A percentile compares a stretch with the other conserved stretches of the same genome.
These are phyloP conservation scores for Ormyrus pomaceus DNA, from an alignment of 2,888 invertebrate genomes.

Conservation along the genomic window DNA sequence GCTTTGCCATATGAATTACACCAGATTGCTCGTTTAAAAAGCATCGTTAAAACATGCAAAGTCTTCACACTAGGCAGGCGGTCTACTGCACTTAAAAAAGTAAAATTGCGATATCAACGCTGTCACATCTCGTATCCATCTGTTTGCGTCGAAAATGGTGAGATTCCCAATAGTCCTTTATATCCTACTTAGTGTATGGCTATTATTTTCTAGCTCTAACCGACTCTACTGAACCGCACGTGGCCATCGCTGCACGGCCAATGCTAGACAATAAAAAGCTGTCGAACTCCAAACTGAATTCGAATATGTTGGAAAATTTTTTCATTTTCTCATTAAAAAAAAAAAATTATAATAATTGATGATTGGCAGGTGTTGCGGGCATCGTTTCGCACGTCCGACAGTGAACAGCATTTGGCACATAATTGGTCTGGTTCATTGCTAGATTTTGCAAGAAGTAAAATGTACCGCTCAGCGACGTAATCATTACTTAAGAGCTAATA, in stretches of 20 bases:
- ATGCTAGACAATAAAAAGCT: conserved; percentile 68
- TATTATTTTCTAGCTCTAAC: conserved; percentile 74
- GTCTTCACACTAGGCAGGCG: conserved; percentile 8
- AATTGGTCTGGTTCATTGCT: conserved; percentile 68
- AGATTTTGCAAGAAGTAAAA: conserved; percentile 40
- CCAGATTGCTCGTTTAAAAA: conserved; percentile 32
- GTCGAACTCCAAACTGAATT: conserved; percentile 64
- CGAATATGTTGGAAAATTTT: conserved; percentile 26
- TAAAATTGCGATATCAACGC: conserved; percentile 72
- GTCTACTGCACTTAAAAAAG: conserved; percentile 48
- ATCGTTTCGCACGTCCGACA: conserved; percentile 67
- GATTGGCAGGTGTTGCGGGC: conserved; percentile 73
- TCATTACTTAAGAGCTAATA: background rate
- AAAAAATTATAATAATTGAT: conserved; percentile 66
- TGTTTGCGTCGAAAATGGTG: conserved; percentile 75
- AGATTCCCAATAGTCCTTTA: conserved; percentile 73
- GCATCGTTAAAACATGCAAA: conserved; percentile 46
- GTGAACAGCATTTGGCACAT: conserved; percentile 70
- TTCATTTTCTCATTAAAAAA: conserved; percentile 54
- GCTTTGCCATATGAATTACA: conserved; percentile 6
- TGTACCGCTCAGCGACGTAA: background rate
- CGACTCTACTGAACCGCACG: conserved; percentile 71
- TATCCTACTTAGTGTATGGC: conserved; percentile 70
- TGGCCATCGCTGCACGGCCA: conserved; percentile 69
- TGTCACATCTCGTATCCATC: conserved; percentile 74